Percentiles rank a stretch among this genome's conserved stretches.
Evolutionary conservation across 2,888 invertebrate species (phyloP).

Genomic region (Lasioglossum leucozonium): DNA sequence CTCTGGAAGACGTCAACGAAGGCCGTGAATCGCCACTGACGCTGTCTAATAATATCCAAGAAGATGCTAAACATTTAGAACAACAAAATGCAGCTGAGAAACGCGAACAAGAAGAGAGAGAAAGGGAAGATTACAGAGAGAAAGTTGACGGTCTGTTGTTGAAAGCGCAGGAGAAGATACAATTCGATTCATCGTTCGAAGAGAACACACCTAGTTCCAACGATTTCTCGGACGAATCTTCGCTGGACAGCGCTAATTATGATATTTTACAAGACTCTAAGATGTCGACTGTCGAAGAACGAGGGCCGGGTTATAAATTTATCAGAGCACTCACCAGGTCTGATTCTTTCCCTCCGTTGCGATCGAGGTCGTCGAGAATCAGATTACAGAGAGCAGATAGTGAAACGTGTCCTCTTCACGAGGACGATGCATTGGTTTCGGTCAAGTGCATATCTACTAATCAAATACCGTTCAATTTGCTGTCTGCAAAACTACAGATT

Average conservation of each 20-base stretch:
- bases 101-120: constrained; percentile 48
- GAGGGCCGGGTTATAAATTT: not conserved
- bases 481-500: not conserved
- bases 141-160: not conserved
- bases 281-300: constrained; percentile 52
- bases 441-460: constrained; percentile 32
- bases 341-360: constrained; percentile 38
- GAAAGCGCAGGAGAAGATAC: not conserved
- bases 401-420: constrained; percentile 42
- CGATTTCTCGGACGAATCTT: constrained; percentile 70
- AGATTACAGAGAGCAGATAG: constrained; percentile 33
- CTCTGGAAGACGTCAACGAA: constrained; percentile 79
- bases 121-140: not conserved
- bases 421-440: not conserved
- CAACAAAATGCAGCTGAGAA: not conserved
- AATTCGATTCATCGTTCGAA: constrained; percentile 76
- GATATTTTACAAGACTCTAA: constrained; percentile 78
- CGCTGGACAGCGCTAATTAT: constrained; percentile 79
- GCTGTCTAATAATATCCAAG: constrained; percentile 38
- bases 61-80: not conserved
- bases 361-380: not conserved
- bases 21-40: constrained; percentile 78
- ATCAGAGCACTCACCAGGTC: constrained; percentile 14
- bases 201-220: constrained; percentile 79
- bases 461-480: constrained; percentile 34